These are phyloP conservation scores for Acanthurus tractus DNA, from an alignment of 2,797 vertebrate species.

Conservation along the genomic window DNA sequence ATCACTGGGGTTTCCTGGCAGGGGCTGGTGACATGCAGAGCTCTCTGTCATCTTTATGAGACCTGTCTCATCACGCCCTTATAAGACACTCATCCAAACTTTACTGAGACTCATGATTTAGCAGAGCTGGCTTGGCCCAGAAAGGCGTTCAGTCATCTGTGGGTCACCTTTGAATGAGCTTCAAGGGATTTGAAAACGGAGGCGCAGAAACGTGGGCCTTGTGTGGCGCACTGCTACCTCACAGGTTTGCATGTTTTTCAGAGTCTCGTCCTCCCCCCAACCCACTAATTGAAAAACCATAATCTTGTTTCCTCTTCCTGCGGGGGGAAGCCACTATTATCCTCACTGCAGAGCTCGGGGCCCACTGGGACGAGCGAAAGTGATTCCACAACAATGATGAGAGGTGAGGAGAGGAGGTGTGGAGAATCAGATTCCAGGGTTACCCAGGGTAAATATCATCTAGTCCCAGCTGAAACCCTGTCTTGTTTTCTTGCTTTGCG, in stretches of 20 bases:
- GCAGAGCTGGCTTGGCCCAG: constrained; percentile 66
- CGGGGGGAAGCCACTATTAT: constrained; percentile 59
- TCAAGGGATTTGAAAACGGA: constrained; percentile 46
- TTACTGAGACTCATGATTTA: constrained; percentile 80
- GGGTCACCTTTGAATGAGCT: constrained; percentile 78
- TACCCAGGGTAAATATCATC: constrained; percentile 68
- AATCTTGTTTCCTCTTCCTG: constrained; percentile 64
- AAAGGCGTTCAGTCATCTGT: constrained; percentile 61
- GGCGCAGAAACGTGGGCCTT: constrained; percentile 22
- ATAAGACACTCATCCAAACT: constrained; percentile 83
- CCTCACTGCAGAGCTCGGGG: constrained; percentile 41
- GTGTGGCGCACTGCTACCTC: constrained; percentile 21
- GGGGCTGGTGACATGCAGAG: constrained; percentile 62
- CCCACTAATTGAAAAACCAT: constrained; percentile 68
- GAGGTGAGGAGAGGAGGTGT: constrained; percentile 70
- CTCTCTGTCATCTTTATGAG: constrained; percentile 82
- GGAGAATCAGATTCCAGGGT: constrained; percentile 73
- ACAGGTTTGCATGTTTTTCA: constrained; percentile 35
- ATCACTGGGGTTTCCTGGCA: constrained; percentile 83
- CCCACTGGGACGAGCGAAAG: constrained; percentile 65
- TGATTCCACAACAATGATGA: constrained; percentile 56
- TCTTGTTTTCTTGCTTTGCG: constrained; percentile 71
- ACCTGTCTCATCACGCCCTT: constrained; percentile 82
- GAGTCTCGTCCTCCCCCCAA: not conserved
- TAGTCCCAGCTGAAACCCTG: constrained; percentile 63